Conservation (phyloP, 1,140 invertebrate species). For the Temnothorax nylanderi region DNA sequence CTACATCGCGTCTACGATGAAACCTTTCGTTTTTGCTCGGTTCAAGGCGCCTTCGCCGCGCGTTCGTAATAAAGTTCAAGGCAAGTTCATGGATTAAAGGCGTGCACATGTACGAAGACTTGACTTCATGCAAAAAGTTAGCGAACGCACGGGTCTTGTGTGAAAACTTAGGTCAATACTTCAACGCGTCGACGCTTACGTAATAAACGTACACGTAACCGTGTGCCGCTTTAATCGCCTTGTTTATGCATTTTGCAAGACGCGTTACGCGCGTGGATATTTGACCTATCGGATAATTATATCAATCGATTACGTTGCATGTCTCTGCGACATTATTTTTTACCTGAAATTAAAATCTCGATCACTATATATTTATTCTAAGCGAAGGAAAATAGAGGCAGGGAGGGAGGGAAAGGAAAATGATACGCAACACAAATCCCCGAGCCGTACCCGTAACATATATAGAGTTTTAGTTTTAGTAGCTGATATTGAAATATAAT, state of each 20-base stretch:
- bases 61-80: conserved; percentile 61
- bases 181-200: conserved; percentile 42
- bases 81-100: conserved; percentile 52
- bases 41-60: conserved; percentile 43
- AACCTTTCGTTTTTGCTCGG: conserved; percentile 45
- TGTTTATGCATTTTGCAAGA: conserved; percentile 8
- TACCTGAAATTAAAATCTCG: not conserved
- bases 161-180: conserved; percentile 50
- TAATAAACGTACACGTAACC: conserved; percentile 30
- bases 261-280: conserved; percentile 11
- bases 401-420: not conserved
- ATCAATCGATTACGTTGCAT: conserved; percentile 18
- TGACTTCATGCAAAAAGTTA: conserved; percentile 30
- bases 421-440: not conserved
- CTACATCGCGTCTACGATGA: not conserved
- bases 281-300: conserved; percentile 33
- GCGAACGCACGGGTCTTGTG: not conserved
- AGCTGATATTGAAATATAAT: conserved; percentile 55
- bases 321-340: not conserved
- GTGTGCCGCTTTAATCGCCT: conserved; percentile 3
- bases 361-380: not conserved
- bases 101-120: conserved; percentile 45
- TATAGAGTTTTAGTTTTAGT: conserved; percentile 4
- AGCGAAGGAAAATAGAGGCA: not conserved
- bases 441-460: not conserved